Evolutionary conservation across 2,113 vertebrate species (phyloP), one percentile per base, ranked within the genome.

Genomic region (Cyprinodon variegatus): DNA sequence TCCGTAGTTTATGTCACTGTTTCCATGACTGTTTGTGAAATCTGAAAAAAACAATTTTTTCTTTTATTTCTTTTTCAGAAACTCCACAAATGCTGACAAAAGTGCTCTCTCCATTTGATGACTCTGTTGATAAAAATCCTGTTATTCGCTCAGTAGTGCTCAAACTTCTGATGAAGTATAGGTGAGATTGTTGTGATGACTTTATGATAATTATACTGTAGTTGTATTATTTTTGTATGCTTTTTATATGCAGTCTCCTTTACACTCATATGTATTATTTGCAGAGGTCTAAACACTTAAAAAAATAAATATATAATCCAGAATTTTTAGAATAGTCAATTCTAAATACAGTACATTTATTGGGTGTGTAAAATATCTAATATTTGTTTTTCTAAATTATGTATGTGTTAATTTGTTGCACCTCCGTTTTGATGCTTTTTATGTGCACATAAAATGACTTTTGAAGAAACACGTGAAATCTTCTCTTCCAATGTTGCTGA

Each of bases 141-240:
- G 88, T 98, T 57, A 93, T 97, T 78, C 97, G 97, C 68, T 99
- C 97, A 0, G 94, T 97, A 4, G 91, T 99, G 66, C 93, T 99
- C 63, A 98, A 99, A 85, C 94, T 98, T 39, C 95, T 99, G 46
- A 78, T 99, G 48, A 98, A 99, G 79, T 98, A 98, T 93, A 98
- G 97, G 97, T 98, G 78, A 86, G 84, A 53, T 29, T 64, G 8
- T 3, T 38, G 1, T 4, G 0, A 43, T n/a, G 29, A 3, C 59
- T 29, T 3, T 14, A 11, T 63, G 17, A n/a, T 50, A 40, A 3
- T 9, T 36, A 10, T 63, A 22, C 7, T 74, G 20, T 63, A 40
- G 17, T 12, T 3, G 4, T 65, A 43, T 22, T 38, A 38, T 63
- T 12, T 70, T 50, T 0, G 0, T 0, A 6, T 12, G 2, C 65